Base-by-base conservation (phyloP, 2,888 invertebrate species). In the Sphaerophoria taeniata region DNA sequence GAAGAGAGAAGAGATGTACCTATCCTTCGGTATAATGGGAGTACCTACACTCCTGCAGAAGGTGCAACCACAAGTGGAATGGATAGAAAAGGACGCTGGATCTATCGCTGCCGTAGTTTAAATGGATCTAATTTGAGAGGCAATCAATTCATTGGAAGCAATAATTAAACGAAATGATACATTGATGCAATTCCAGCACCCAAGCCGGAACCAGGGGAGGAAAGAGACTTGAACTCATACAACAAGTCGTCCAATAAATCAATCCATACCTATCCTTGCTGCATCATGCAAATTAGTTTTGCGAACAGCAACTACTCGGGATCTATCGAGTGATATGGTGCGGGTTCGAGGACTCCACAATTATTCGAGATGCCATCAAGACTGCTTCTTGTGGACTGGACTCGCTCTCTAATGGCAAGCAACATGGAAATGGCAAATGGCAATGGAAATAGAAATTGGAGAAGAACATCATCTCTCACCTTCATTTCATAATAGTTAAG, bases 141-240 rank as follows among this genome's bases (percentile, higher is more conserved):
- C 85, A 77, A 85, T 85, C 85, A 85, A 85, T 85, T 81, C 73
- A 85, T 85, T 85, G 81, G 76, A 85, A 73, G 85, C 76, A 85
- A 85, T 85, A 85, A 85, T 85, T 85, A 85, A 85, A 85, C 85
- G 85, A 80, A 85, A 85, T 85, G 85, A 85, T 85, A 85, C 85
- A 85, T 81, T 77, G 85, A 81, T 85, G 85, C 72, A 73, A 85
- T 85, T 80, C 85, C 76, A 76, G 71, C 70, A 39, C 47, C 47
- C 24, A 24, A 63, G 14, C 53, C 67, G 33, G 39, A 39, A 7
- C 39, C 39, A 24, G 9, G 56, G 45, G 58, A 60, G 56, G 69
- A 24, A 58, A 55, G 70, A 31, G 69, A 33, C 45, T 61, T 53
- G 53, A 67, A 34, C 80, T 85, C 76, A 85, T 81, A 76, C 69